Conservation (phyloP, 2,113 vertebrate genomes). For the Barnardius zonarius region DNA sequence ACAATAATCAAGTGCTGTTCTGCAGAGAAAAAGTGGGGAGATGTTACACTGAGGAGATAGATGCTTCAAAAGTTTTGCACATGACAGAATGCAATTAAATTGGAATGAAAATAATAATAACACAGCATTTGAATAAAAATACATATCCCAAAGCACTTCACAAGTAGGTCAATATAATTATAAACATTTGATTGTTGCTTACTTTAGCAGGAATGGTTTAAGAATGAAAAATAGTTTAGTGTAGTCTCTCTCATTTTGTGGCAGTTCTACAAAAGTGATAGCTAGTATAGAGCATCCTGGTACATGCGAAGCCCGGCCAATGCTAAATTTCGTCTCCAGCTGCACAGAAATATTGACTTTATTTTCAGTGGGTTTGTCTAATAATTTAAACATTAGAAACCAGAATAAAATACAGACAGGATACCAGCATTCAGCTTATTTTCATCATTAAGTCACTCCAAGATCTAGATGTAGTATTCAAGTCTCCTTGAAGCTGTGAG, state of each 20-base stretch:
- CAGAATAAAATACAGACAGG: not conserved
- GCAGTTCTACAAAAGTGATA: not conserved
- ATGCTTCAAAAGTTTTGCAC: not conserved
- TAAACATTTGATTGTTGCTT: not conserved
- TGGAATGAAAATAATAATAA: conserved; percentile 11
- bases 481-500: not conserved
- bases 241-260: not conserved
- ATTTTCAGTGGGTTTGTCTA: not conserved
- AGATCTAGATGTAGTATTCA: not conserved
- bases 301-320: not conserved
- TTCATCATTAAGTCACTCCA: not conserved
- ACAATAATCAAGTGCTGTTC: not conserved
- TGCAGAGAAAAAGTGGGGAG: not conserved
- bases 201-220: not conserved
- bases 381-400: not conserved
- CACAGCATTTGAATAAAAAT: conserved; percentile 2
- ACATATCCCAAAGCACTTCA: not conserved
- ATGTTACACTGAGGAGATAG: not conserved
- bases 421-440: not conserved
- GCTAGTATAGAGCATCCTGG: not conserved
- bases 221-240: not conserved
- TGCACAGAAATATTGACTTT: not conserved
- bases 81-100: not conserved
- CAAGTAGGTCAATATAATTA: not conserved
- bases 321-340: not conserved